Evolutionary conservation across 30 jellyfish, hydroid and myxozoan genomes (phyloP).

Genomic region (Aurelia sp.): DNA sequence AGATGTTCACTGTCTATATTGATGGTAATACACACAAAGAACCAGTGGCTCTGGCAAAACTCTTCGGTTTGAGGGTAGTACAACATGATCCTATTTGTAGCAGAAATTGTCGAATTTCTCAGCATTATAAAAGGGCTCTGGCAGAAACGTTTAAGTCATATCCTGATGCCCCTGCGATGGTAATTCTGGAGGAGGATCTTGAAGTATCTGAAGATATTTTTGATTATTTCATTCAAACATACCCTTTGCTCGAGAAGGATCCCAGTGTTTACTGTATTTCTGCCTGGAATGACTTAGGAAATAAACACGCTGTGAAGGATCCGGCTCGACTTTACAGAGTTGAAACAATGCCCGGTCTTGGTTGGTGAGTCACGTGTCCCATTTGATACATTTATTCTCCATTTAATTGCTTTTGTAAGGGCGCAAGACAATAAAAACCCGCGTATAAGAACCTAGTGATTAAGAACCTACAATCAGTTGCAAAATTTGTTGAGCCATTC

Average conservation of each 20-base stretch:
- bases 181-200: slow-evolving; percentile 97
- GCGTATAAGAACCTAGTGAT: no score
- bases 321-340: slow-evolving; percentile 95
- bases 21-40: slow-evolving; percentile 87
- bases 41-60: slow-evolving; percentile 93
- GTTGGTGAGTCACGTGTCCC: slow-evolving; percentile 69
- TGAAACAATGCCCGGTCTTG: slow-evolving; percentile 99
- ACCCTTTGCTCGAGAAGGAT: slow-evolving; percentile 81
- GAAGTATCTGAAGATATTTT: slow-evolving; percentile 95
- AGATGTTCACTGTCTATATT: slow-evolving; percentile 79
- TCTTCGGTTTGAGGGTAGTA: slow-evolving; percentile 79
- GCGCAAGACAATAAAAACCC: no score
- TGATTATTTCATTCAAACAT: slow-evolving; percentile 91
- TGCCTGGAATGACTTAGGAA: slow-evolving; percentile 99
- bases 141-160: slow-evolving; percentile 79
- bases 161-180: slow-evolving; percentile 85
- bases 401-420: no score
- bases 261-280: slow-evolving; percentile 93
- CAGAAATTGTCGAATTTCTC: slow-evolving; percentile 91
- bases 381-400: neutral
- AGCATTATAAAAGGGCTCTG: slow-evolving; percentile 93
- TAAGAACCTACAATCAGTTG: no score
- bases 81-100: slow-evolving; percentile 91
- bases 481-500: no score
- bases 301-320: slow-evolving; percentile 90